These are phyloP conservation scores for Addax nasomaculatus DNA, from an alignment of 2,113 vertebrate species.

Conservation along the genomic window DNA sequence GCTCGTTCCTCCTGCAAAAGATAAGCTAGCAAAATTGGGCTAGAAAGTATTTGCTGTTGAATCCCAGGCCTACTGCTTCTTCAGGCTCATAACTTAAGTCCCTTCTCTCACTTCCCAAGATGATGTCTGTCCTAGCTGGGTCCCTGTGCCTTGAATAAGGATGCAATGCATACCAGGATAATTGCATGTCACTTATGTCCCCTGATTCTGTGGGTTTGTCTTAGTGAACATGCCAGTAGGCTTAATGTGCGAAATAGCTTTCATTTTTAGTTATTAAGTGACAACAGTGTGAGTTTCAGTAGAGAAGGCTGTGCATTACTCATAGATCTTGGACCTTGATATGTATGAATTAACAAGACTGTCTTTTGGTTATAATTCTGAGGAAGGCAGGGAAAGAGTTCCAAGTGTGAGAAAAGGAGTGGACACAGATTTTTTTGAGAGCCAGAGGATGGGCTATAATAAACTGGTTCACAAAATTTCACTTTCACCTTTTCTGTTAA, in stretches of 20 bases:
- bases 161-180: not conserved
- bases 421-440: not conserved
- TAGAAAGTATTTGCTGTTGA: not conserved
- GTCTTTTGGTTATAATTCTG: not conserved
- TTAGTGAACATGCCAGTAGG: not conserved
- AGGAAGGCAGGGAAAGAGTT: not conserved
- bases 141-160: not conserved
- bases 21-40: not conserved
- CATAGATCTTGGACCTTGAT: not conserved
- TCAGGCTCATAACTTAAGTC: not conserved
- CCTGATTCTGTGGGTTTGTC: not conserved
- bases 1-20: accelerated
- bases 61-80: not conserved
- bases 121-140: not conserved
- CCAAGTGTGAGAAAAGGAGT: not conserved
- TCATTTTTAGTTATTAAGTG: not conserved
- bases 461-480: not conserved
- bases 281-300: not conserved
- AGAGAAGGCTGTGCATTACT: not conserved
- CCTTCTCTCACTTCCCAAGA: not conserved
- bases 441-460: not conserved
- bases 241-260: not conserved
- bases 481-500: not conserved
- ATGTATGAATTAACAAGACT: not conserved
- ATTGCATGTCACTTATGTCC: accelerated